Evolutionary conservation across 2,888 invertebrate genomes (phyloP).

Genomic region (Phasia obesa): DNA sequence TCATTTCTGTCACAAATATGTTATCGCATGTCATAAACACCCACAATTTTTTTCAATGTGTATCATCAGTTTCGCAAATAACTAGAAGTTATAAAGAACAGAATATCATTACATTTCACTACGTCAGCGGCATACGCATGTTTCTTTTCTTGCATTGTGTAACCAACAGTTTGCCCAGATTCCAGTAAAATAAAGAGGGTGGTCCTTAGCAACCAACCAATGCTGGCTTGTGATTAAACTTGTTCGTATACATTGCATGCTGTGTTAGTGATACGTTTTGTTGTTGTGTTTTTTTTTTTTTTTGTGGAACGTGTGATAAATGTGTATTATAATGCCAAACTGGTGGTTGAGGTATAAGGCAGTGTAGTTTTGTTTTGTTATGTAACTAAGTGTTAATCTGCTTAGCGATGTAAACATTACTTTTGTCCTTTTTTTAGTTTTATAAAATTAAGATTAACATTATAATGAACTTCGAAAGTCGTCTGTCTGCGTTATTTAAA

Average conservation of each 20-base stretch:
- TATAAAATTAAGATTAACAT: conserved; percentile 2
- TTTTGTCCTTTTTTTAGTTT: not conserved
- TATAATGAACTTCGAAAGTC: conserved; percentile 55
- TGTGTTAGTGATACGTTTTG: conserved; percentile 38
- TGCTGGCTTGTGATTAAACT: conserved; percentile 31
- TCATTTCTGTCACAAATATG: too few relatives aligned
- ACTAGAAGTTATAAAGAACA: too few relatives aligned
- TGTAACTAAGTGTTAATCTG: conserved; percentile 58
- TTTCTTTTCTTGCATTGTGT: too few relatives aligned
- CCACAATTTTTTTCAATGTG: too few relatives aligned
- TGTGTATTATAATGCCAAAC: not conserved
- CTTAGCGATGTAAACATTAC: conserved; percentile 49
- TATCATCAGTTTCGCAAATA: too few relatives aligned
- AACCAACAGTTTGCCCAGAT: too few relatives aligned
- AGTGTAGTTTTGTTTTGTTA: not conserved
- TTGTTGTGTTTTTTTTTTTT: too few relatives aligned
- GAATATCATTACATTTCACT: too few relatives aligned
- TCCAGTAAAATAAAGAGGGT: conserved; percentile 37
- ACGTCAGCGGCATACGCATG: too few relatives aligned
- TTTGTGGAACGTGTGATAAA: too few relatives aligned
- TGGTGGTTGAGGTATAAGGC: not conserved
- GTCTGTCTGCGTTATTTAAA: conserved; percentile 47
- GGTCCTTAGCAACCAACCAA: conserved; percentile 72
- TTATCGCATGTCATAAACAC: too few relatives aligned
- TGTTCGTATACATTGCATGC: conserved; percentile 4